phyloP scores from a whole-genome alignment of 2,888 invertebrate genomes.

The Venustoraphidia nigricollis region DNA sequence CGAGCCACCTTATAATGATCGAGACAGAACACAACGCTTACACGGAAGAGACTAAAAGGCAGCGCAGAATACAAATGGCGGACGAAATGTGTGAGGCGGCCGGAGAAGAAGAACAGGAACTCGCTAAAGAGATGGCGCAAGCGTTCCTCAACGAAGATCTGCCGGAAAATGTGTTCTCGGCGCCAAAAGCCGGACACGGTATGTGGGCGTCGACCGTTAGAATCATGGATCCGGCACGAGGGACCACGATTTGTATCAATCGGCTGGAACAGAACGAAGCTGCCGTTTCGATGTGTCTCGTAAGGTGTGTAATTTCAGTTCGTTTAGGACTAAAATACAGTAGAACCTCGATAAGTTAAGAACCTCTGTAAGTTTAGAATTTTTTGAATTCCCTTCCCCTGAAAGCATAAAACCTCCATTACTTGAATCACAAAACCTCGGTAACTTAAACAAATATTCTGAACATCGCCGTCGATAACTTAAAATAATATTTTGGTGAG shows the following conservation, averaged over 20 bases:
- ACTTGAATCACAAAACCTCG: too few species aligned
- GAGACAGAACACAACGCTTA: conserved; percentile 99
- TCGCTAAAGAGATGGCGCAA: conserved; percentile 95
- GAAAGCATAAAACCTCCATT: too few species aligned
- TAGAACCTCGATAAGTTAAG: too few species aligned
- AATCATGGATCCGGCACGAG: conserved; percentile 72
- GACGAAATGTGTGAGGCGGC: conserved; percentile 97
- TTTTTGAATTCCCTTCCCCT: too few species aligned
- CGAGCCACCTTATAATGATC: conserved; percentile 75
- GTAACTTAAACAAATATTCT: too few species aligned
- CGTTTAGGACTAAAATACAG: not conserved
- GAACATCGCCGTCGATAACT: too few species aligned
- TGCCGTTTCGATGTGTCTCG: conserved; percentile 73
- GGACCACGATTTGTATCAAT: conserved; percentile 60
- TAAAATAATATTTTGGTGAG: too few species aligned
- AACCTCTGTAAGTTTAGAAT: too few species aligned
- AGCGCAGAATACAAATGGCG: conserved; percentile 86
- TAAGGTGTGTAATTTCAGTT: conserved; percentile 46
- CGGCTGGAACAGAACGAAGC: conserved; percentile 93
- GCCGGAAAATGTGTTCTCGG: conserved; percentile 86
- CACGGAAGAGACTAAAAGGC: conserved; percentile 90
- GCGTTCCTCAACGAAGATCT: conserved; percentile 89
- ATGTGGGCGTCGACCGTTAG: conserved; percentile 92
- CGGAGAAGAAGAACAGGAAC: conserved; percentile 85
- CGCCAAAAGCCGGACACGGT: conserved; percentile 88